phyloP scores from a whole-genome alignment of 2,888 invertebrate species.

The Macaria notata region DNA sequence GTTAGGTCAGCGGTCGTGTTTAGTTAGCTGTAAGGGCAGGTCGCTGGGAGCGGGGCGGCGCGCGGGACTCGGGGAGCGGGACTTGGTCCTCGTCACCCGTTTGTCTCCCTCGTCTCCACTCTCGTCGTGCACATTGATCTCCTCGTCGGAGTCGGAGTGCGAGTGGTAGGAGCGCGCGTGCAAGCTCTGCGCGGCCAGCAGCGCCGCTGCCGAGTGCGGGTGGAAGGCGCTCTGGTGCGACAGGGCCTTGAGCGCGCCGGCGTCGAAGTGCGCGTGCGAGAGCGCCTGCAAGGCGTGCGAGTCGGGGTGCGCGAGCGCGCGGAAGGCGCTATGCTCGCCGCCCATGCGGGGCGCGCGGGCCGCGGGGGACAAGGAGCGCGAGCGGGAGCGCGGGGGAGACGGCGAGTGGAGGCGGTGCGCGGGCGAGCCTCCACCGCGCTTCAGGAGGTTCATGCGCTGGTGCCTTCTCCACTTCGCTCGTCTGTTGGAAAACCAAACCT shows the following conservation, averaged over 20 bases:
- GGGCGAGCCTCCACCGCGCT: slow-evolving; percentile 90
- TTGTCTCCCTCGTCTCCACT: slow-evolving; percentile 84
- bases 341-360: slow-evolving; percentile 87
- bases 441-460: slow-evolving; percentile 96
- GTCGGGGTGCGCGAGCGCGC: slow-evolving; percentile 84
- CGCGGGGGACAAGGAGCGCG: slow-evolving; percentile 84
- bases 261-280: slow-evolving; percentile 61
- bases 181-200: slow-evolving; percentile 75
- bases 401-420: slow-evolving; percentile 81
- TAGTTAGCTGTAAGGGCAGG: slow-evolving; percentile 87
- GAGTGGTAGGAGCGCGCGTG: slow-evolving; percentile 77
- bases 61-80: slow-evolving; percentile 74
- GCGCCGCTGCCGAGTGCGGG: slow-evolving; percentile 84
- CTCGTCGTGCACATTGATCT: slow-evolving; percentile 93
- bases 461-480: slow-evolving; percentile 99
- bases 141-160: slow-evolving; percentile 86
- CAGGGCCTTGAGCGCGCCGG: slow-evolving; percentile 92
- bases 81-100: slow-evolving; percentile 67
- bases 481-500: slow-evolving; percentile 99
- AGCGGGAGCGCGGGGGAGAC: slow-evolving; percentile 85
- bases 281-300: slow-evolving; percentile 80
- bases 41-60: slow-evolving; percentile 63
- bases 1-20: slow-evolving; percentile 84
- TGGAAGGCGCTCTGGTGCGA: slow-evolving; percentile 47
- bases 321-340: slow-evolving; percentile 95